phyloP scores from a whole-genome alignment of 2,888 invertebrate genomes.

The Hyposoter dolosus region DNA sequence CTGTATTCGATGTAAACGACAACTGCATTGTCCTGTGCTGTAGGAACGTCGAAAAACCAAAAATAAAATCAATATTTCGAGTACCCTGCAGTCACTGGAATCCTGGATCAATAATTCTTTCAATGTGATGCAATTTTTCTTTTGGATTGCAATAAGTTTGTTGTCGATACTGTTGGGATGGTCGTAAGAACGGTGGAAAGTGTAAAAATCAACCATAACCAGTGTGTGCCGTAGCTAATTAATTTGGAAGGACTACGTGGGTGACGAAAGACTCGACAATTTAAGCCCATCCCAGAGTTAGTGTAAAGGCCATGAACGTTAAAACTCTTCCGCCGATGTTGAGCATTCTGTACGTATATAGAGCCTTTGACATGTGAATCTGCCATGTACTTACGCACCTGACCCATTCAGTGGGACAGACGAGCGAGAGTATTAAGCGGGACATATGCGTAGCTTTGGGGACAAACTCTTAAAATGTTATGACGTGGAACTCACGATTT shows the following conservation, averaged over 20 bases:
- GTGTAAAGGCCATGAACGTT: conserved; percentile 62
- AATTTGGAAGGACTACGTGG: conserved; percentile 79
- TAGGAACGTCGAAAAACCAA: not conserved
- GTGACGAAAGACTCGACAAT: conserved; percentile 80
- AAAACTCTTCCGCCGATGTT: conserved; percentile 47
- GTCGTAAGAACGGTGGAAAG: conserved; percentile 60
- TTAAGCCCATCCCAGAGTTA: conserved; percentile 77
- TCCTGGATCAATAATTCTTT: not conserved
- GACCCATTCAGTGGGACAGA: conserved; percentile 70
- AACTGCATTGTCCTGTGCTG: not conserved
- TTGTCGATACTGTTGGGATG: conserved; percentile 37
- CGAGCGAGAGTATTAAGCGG: conserved; percentile 74
- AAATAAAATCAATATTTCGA: not conserved
- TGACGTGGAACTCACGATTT: conserved; percentile 84
- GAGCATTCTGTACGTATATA: not conserved
- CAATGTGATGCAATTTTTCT: not conserved
- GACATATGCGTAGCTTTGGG: conserved; percentile 55
- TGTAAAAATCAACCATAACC: conserved; percentile 66
- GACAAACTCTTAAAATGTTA: conserved; percentile 83
- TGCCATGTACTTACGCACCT: conserved; percentile 72
- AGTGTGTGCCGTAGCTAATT: conserved; percentile 79
- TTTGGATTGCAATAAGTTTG: conserved; percentile 34
- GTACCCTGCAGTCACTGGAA: not conserved
- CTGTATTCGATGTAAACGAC: not conserved
- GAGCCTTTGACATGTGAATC: not conserved